Conservation (phyloP, 2,888 invertebrate genomes). For the Metallyticus violacea region DNA sequence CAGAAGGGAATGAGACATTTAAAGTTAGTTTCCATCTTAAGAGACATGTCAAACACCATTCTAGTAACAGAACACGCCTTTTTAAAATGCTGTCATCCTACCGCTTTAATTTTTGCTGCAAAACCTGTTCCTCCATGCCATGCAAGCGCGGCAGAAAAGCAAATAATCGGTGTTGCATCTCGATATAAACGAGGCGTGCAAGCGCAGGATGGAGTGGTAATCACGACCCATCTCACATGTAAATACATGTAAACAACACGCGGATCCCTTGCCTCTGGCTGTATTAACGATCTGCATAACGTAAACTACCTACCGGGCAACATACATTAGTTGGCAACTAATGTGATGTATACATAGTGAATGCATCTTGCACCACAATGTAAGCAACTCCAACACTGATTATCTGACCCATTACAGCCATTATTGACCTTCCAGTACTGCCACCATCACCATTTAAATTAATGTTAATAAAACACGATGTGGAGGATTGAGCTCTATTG, state of each 20-base stretch:
- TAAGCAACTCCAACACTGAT: background rate
- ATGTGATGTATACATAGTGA: background rate
- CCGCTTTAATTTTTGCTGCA: no score
- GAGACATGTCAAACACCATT: no score
- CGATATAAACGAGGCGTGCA: background rate
- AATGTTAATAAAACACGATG: background rate
- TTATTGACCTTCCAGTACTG: background rate
- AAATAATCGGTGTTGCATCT: background rate
- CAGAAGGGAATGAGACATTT: no score
- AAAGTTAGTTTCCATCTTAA: no score
- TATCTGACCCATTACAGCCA: background rate
- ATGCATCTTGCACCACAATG: background rate
- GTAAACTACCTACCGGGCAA: background rate
- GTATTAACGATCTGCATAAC: background rate
- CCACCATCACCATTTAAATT: background rate
- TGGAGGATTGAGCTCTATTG: background rate
- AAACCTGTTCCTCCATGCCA: background rate
- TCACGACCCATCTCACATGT: background rate
- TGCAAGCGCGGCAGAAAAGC: background rate
- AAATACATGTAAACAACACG: background rate
- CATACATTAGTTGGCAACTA: background rate
- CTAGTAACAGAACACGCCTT: no score
- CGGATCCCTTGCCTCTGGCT: background rate
- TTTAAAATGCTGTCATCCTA: no score
- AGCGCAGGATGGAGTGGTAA: background rate